Evolutionary conservation across 2,113 vertebrate genomes (phyloP).

Genomic region (Vulpes lagopus): DNA sequence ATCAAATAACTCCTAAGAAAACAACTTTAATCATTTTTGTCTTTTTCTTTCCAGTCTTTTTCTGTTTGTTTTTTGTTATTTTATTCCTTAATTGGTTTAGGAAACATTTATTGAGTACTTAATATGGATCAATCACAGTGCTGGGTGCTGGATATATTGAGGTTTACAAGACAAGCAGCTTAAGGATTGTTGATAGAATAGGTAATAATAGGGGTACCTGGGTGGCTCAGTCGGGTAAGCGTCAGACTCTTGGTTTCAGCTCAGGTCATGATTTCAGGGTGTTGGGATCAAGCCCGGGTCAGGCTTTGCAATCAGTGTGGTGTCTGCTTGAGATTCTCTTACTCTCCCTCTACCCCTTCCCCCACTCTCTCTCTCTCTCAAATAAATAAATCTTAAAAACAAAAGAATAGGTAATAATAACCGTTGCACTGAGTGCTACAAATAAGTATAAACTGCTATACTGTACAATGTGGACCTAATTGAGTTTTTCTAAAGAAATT

Average conservation of each 20-base stretch:
- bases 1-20: conserved; percentile 1
- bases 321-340: neutral
- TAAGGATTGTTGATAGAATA: neutral
- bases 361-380: neutral
- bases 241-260: neutral
- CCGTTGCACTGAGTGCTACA: neutral
- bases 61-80: conserved; percentile 4
- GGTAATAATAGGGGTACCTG: neutral
- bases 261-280: neutral
- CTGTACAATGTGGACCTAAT: neutral
- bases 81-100: conserved; percentile 8
- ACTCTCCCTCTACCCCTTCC: neutral
- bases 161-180: neutral
- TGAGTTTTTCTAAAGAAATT: neutral
- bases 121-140: neutral
- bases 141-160: neutral
- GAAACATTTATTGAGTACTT: neutral
- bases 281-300: neutral
- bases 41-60: neutral
- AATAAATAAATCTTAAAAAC: neutral
- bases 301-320: neutral
- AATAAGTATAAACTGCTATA: neutral
- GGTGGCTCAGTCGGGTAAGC: neutral
- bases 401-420: neutral
- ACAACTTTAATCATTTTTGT: neutral